phyloP scores from a whole-genome alignment of 2,113 vertebrate genomes.

The Platichthys flesus region DNA sequence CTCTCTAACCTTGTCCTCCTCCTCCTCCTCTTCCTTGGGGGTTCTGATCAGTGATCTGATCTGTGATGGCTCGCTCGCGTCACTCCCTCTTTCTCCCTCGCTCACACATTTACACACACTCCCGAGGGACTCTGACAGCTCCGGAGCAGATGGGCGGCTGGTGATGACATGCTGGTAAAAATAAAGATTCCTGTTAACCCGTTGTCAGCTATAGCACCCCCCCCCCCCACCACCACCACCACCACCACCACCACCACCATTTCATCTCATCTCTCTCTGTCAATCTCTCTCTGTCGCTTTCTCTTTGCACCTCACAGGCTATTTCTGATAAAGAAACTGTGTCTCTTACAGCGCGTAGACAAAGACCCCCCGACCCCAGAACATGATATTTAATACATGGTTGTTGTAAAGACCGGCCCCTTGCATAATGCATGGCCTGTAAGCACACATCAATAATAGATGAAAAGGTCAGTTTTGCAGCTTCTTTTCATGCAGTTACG shows the following conservation, averaged over 20 bases:
- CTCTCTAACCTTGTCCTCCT: constrained; percentile 62
- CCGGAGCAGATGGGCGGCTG: constrained; percentile 80
- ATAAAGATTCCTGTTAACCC: constrained; percentile 81
- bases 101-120: constrained; percentile 40
- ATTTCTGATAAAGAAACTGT: constrained; percentile 29
- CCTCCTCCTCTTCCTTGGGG: constrained; percentile 24
- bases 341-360: constrained; percentile 29
- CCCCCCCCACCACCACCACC: constrained; percentile 1
- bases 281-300: constrained; percentile 33
- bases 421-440: constrained; percentile 78
- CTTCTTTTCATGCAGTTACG: constrained; percentile 74
- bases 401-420: constrained; percentile 60
- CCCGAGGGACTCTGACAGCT: constrained; percentile 72
- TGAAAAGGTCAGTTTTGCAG: constrained; percentile 70
- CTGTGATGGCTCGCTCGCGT: constrained; percentile 61
- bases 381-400: constrained; percentile 79
- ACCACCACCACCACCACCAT: constrained; percentile 10
- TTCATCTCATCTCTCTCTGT: constrained; percentile 42
- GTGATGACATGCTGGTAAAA: constrained; percentile 82
- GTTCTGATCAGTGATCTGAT: constrained; percentile 69
- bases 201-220: constrained; percentile 53
- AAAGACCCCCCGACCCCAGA: constrained; percentile 44
- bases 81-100: constrained; percentile 20
- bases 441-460: constrained; percentile 79
- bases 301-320: constrained; percentile 9